Conservation (phyloP, 2,888 invertebrate genomes). For the Eudemis profundana region DNA sequence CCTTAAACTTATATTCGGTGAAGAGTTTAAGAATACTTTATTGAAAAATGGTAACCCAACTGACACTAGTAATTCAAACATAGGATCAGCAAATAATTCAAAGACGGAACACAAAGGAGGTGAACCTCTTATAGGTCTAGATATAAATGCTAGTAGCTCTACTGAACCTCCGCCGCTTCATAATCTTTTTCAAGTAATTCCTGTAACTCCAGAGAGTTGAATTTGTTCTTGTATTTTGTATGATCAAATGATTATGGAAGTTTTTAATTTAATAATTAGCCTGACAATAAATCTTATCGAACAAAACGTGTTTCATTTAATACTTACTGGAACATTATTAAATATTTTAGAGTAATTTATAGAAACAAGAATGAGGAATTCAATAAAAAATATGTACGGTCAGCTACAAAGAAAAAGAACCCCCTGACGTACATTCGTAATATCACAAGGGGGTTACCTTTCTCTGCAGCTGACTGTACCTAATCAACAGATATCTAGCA, state of each 20-base stretch:
- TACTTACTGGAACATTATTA: no score
- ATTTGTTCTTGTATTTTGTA: no score
- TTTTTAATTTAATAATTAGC: background rate
- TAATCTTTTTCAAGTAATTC: conserved; percentile 54
- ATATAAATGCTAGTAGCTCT: background rate
- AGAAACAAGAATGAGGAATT: no score
- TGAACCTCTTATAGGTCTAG: conserved; percentile 22
- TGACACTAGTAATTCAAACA: background rate
- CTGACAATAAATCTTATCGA: background rate
- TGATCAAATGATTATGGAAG: background rate
- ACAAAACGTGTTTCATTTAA: background rate
- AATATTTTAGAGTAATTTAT: no score
- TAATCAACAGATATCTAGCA: no score
- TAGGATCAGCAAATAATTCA: background rate
- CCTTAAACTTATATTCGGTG: conserved; percentile 28
- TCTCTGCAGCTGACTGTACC: no score
- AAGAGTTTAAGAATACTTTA: conserved; percentile 1
- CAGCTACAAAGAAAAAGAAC: no score
- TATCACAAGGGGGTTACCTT: no score
- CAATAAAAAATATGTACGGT: no score
- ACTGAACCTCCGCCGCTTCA: conserved; percentile 28
- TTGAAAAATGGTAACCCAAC: background rate
- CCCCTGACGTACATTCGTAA: no score
- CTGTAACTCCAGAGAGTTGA: conserved; percentile 56
- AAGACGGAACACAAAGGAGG: background rate